Evolutionary conservation across 2,888 invertebrate genomes (phyloP), one percentile per base, ranked within the genome.

Genomic region (Trachelus troglodyta): DNA sequence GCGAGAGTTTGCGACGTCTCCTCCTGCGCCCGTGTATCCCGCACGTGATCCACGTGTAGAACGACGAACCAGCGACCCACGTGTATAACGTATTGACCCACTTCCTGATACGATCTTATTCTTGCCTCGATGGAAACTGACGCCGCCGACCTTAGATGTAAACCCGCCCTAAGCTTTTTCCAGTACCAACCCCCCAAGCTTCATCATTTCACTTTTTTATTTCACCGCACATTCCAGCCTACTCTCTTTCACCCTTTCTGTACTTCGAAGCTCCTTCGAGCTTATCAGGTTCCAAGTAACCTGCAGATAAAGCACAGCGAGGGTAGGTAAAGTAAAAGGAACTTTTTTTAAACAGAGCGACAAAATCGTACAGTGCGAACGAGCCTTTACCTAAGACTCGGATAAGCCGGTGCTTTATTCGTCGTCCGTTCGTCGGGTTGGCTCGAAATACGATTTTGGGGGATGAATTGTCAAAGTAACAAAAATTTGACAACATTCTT

Each of bases 51-150:
- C 76, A 79, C 79, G 80, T 81, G 76, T 75, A 78, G 30, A 73
- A 71, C 74, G 40, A n/a, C 37, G 35, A 35, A 76, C 34, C 69
- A 86, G 82, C 85, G 83, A 85, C 82, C 80, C 83, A 81, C 81
- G 81, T 80, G 82, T 85, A 84, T 84, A 84, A 83, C 82, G 85
- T 83, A 85, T 86, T 86, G 87, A 86, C 85, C 87, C 81, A 84
- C 81, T 86, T 87, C 77, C 71, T 77, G 81, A 84, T 87, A 86
- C 85, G 83, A 87, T 86, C 83, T 83, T 86, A 81, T 83, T 81
- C 81, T 79, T 83, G 79, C 75, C 81, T 75, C 77, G 78, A 73
- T 76, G 79, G 79, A 80, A 82, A 81, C 83, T 79, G 80, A 76
- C 37, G 56, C 56, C 23, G 23, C 23, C 40, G 40, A 40, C 40